Evolutionary conservation across 2,888 invertebrate genomes (phyloP).

Genomic region (Herminia tarsipennalis): DNA sequence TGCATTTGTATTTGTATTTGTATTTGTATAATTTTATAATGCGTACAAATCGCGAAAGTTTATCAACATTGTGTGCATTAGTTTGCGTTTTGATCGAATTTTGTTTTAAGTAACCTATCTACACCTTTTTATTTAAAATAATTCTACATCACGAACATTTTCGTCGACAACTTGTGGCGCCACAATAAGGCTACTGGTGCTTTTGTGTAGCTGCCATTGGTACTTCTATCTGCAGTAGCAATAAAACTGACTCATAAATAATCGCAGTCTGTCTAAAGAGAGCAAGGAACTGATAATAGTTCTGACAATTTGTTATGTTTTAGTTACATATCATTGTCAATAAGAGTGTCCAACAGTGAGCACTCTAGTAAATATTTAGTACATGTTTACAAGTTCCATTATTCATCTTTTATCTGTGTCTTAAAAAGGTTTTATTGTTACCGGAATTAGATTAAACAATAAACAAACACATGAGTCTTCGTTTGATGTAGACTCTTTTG

Average conservation of each 20-base stretch:
- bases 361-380: neutral
- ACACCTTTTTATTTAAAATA: too few relatives aligned
- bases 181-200: too few relatives aligned
- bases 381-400: neutral
- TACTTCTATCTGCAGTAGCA: too few relatives aligned
- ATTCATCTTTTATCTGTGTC: constrained; percentile 3
- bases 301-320: constrained; percentile 4
- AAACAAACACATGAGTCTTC: constrained; percentile 1
- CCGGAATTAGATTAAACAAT: neutral
- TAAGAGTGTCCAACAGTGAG: neutral
- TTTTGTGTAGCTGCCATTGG: too few relatives aligned
- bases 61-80: too few relatives aligned
- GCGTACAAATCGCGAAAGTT: too few relatives aligned
- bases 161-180: too few relatives aligned
- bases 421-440: neutral
- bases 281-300: constrained; percentile 9
- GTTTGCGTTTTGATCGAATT: too few relatives aligned
- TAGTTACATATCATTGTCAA: neutral
- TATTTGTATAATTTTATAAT: too few relatives aligned
- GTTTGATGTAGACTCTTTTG: neutral
- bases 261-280: neutral
- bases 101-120: too few relatives aligned
- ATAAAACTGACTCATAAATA: neutral
- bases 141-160: too few relatives aligned
- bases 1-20: too few relatives aligned